A percentile compares a stretch with the other conserved stretches of the same genome.
phyloP scores from a whole-genome alignment of 2,113 vertebrate genomes.

The Struthio camelus region DNA sequence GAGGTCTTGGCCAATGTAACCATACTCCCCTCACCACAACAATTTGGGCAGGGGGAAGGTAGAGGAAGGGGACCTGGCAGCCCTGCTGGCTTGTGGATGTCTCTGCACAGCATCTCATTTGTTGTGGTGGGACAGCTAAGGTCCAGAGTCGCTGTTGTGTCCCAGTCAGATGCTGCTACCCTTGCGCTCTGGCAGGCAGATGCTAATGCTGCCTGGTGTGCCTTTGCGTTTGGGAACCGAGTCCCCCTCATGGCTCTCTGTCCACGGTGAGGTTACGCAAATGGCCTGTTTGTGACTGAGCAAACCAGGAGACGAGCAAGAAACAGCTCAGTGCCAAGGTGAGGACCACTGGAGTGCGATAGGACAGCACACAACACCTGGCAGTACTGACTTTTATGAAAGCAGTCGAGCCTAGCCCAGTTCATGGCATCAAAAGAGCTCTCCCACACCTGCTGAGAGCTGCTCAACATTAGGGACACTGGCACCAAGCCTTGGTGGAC shows the following conservation, averaged over 20 bases:
- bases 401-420: not conserved
- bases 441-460: not conserved
- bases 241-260: not conserved
- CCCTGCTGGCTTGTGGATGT: not conserved
- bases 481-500: not conserved
- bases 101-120: fast-evolving
- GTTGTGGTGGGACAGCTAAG: not conserved
- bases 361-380: not conserved
- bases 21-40: not conserved
- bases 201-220: not conserved
- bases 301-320: not conserved
- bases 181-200: not conserved
- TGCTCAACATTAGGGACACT: not conserved
- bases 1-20: not conserved
- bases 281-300: not conserved
- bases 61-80: not conserved
- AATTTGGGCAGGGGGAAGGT: not conserved
- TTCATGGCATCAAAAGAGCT: not conserved
- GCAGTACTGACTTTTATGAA: not conserved
- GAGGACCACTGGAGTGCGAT: not conserved
- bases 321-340: not conserved
- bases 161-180: fast-evolving
- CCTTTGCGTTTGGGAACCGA: not conserved
- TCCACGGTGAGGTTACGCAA: not conserved
- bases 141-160: not conserved